phyloP scores from a whole-genome alignment of 2,888 invertebrate genomes.

The Entomobrya proxima region DNA sequence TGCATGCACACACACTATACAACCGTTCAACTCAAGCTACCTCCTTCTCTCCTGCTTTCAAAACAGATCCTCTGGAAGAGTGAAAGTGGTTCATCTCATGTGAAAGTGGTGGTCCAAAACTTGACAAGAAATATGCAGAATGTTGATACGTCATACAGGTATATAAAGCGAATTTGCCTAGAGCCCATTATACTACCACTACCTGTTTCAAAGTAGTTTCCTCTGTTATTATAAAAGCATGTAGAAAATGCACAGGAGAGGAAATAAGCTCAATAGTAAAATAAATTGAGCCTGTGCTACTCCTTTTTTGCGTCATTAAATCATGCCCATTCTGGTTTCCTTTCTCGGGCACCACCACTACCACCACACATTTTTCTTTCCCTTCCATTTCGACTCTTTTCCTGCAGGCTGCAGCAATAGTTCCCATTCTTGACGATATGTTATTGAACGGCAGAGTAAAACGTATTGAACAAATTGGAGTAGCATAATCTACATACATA shows the following conservation, averaged over 20 bases:
- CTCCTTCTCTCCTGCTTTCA: neutral
- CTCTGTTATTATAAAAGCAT: neutral
- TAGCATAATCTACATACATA: neutral
- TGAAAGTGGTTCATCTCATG: neutral
- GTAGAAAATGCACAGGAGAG: neutral
- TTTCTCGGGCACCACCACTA: neutral
- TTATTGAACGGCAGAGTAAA: neutral
- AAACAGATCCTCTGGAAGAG: neutral
- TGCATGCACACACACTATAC: no score
- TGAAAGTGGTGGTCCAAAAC: neutral
- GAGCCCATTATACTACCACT: no score
- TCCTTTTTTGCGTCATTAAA: conserved; percentile 51
- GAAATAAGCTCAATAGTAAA: conserved; percentile 22
- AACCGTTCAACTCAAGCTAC: no score
- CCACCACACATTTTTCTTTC: neutral
- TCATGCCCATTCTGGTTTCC: conserved; percentile 46
- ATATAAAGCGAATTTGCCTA: no score
- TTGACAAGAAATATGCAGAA: no score
- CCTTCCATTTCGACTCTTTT: neutral
- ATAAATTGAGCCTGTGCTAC: conserved; percentile 42
- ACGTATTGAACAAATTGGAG: conserved; percentile 37
- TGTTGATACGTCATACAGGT: no score
- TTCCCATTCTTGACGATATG: neutral
- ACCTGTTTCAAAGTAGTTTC: neutral
- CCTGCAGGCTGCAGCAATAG: no score